Conservation (phyloP, 1,140 invertebrate genomes). For the Pseudomyrmex cubaensis region DNA sequence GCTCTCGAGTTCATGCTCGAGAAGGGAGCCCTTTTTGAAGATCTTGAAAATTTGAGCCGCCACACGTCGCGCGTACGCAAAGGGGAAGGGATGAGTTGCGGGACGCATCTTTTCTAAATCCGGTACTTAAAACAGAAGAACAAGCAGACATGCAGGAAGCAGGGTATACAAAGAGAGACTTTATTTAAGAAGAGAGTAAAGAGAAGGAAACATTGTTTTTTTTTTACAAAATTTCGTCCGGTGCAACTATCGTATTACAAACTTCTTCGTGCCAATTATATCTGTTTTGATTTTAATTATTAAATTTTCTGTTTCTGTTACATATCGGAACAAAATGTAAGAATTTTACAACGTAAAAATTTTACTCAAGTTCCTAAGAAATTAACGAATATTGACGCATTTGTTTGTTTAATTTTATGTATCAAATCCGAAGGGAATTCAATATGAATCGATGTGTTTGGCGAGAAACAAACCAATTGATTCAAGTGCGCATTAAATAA, state of each 20-base stretch:
- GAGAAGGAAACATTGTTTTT: not conserved
- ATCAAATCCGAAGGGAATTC: not conserved
- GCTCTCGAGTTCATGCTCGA: not conserved
- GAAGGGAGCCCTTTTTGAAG: constrained; percentile 11
- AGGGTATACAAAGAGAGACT: constrained; percentile 40
- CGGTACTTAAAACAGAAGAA: constrained; percentile 36
- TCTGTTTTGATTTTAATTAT: no score
- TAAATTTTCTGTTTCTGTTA: no score
- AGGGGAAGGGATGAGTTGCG: constrained; percentile 7
- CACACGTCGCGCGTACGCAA: not conserved
- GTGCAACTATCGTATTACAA: not conserved
- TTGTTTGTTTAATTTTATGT: not conserved
- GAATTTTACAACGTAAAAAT: no score
- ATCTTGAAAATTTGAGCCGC: constrained; percentile 52
- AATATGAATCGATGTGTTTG: constrained; percentile 1
- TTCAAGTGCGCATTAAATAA: not conserved
- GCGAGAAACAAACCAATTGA: not conserved
- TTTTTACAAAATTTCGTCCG: constrained; percentile 2
- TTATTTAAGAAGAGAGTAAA: constrained; percentile 23
- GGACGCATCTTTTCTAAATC: constrained; percentile 31
- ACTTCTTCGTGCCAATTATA: not conserved
- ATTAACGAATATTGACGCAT: not conserved
- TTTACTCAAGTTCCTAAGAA: not conserved
- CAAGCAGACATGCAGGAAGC: not conserved
- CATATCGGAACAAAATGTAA: no score